Conservation (phyloP, 2,113 vertebrate genomes). For the Myotis lucifugus region DNA sequence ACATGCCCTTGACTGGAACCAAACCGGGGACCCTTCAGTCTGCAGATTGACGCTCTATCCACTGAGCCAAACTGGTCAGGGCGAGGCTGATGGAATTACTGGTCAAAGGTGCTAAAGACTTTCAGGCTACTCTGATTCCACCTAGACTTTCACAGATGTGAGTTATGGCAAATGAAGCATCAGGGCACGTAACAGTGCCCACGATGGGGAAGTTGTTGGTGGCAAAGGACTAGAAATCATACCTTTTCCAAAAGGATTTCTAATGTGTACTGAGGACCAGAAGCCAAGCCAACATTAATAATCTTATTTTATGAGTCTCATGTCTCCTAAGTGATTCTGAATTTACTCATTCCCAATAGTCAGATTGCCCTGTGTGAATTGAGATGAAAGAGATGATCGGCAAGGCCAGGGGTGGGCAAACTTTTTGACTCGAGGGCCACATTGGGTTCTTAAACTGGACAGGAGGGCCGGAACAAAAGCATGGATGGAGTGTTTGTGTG, state of each 20-base stretch:
- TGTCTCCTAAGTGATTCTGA: neutral
- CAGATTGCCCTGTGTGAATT: neutral
- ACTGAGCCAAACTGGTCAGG: no score
- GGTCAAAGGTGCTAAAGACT: neutral
- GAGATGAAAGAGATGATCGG: neutral
- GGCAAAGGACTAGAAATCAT: neutral
- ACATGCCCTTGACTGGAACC: no score
- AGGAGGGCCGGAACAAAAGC: no score
- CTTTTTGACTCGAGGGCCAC: no score
- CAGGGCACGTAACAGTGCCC: neutral
- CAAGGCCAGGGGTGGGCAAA: no score
- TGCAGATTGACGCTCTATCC: no score
- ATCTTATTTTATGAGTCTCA: neutral
- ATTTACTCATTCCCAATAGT: neutral
- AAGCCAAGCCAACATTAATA: neutral
- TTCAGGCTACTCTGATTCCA: neutral
- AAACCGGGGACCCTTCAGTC: no score
- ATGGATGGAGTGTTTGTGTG: no score
- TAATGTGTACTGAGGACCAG: neutral
- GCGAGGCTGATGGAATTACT: neutral
- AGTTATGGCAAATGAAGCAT: neutral
- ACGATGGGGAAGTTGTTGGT: no score
- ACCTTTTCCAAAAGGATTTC: neutral
- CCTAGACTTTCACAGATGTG: neutral
- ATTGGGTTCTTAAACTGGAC: no score